A percentile compares a stretch with the other conserved stretches of the same genome.
phyloP scores from a whole-genome alignment of 2,888 invertebrate species.

The Platypus cylindrus region DNA sequence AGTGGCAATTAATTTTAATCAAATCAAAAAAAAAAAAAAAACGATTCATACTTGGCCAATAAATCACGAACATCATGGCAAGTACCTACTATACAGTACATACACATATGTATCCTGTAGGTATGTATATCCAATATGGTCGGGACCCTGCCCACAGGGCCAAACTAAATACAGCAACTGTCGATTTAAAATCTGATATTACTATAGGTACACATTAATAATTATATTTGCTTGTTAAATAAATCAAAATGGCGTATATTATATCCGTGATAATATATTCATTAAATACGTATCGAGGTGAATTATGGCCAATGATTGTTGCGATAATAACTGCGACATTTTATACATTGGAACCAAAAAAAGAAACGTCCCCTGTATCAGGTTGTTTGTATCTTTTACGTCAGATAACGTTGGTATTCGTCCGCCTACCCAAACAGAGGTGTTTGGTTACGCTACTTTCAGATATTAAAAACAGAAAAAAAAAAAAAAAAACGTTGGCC shows the following conservation, averaged over 20 bases:
- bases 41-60: too few relatives aligned
- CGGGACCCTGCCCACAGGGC: slow-evolving; percentile 14
- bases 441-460: slow-evolving; percentile 6
- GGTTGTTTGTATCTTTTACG: slow-evolving; percentile 7
- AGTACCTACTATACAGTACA: too few relatives aligned
- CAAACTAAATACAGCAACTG: slow-evolving; percentile 14
- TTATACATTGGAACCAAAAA: slow-evolving; percentile 18
- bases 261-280: slow-evolving; percentile 19
- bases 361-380: too few relatives aligned
- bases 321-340: slow-evolving; percentile 24
- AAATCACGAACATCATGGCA: too few relatives aligned
- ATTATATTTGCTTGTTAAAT: slow-evolving; percentile 16
- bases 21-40: too few relatives aligned
- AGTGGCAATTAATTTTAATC: too few relatives aligned
- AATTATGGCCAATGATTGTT: slow-evolving; percentile 18
- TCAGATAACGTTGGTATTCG: slow-evolving; percentile 2
- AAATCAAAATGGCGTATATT: slow-evolving; percentile 14
- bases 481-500: too few relatives aligned
- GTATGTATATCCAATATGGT: slow-evolving; percentile 5
- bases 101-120: too few relatives aligned
- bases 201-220: too few relatives aligned
- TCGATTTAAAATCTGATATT: slow-evolving; percentile 7
- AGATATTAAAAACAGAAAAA: too few relatives aligned
- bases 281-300: slow-evolving; percentile 18
- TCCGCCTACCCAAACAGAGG: slow-evolving; percentile 8